These are phyloP conservation scores for Danaus chrysippus DNA, from an alignment of 2,888 invertebrate species.

Conservation along the genomic window DNA sequence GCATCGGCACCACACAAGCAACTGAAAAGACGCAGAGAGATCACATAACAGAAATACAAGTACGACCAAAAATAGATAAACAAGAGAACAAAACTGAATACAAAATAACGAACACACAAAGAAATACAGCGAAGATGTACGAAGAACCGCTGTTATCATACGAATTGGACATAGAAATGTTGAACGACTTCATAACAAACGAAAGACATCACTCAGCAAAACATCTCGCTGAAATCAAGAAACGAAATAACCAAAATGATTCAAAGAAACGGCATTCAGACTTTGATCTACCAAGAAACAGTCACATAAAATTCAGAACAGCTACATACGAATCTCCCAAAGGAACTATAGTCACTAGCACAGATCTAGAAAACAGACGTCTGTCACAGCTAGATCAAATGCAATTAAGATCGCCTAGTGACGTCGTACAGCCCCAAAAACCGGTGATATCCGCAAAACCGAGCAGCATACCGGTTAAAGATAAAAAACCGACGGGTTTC, in stretches of 20 bases:
- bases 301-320: constrained; percentile 81
- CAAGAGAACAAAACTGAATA: constrained; percentile 45
- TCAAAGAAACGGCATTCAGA: constrained; percentile 76
- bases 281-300: constrained; percentile 74
- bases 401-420: constrained; percentile 51
- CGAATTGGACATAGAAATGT: constrained; percentile 65
- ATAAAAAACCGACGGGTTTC: constrained; percentile 50
- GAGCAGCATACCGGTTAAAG: constrained; percentile 72
- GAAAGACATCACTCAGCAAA: constrained; percentile 68
- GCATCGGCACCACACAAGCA: constrained; percentile 21
- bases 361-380: constrained; percentile 76
- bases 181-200: constrained; percentile 73
- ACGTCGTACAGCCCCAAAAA: constrained; percentile 48
- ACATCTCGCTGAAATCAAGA: constrained; percentile 58
- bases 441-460: constrained; percentile 67
- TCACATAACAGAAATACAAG: constrained; percentile 87
- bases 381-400: constrained; percentile 77
- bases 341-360: constrained; percentile 75
- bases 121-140: constrained; percentile 46
- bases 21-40: constrained; percentile 60
- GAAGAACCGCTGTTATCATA: constrained; percentile 62
- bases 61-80: constrained; percentile 75
- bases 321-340: constrained; percentile 81
- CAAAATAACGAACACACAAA: constrained; percentile 64
- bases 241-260: constrained; percentile 64